A percentile compares a stretch with the other conserved stretches of the same genome.
Evolutionary conservation across 2,888 invertebrate genomes (phyloP).

Genomic region (Alloplasta piceator): DNA sequence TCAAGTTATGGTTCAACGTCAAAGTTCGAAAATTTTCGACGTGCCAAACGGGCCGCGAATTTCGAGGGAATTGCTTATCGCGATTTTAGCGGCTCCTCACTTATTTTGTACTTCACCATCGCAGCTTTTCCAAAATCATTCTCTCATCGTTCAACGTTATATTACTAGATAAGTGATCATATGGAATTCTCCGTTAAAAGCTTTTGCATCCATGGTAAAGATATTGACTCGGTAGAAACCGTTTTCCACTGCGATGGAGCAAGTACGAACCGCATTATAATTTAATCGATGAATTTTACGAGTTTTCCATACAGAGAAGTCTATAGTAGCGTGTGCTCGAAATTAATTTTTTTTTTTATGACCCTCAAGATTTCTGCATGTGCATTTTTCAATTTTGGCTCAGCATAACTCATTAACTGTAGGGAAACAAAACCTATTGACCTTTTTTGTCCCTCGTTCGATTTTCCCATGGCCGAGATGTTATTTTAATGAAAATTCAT

Average conservation of each 20-base stretch:
- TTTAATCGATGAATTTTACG: conserved; percentile 20
- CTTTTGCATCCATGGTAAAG: neutral
- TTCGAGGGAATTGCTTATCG: neutral
- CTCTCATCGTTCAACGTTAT: conserved; percentile 18
- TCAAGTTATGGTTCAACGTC: conserved; percentile 7
- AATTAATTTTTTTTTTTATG: no score
- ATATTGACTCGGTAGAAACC: neutral
- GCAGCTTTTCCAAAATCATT: neutral
- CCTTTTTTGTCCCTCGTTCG: no score
- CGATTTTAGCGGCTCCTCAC: neutral
- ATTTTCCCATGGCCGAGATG: no score
- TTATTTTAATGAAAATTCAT: no score
- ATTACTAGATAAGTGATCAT: conserved; percentile 30
- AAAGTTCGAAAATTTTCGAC: conserved; percentile 38
- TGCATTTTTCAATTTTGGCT: no score
- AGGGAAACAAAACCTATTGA: no score
- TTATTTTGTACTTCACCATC: neutral
- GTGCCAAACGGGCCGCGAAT: conserved; percentile 24
- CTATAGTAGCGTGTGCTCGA: no score
- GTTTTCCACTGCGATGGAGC: neutral
- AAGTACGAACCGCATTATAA: conserved; percentile 6
- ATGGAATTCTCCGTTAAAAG: neutral
- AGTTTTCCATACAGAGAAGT: neutral
- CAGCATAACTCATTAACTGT: no score
- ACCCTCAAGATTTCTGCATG: neutral